These are phyloP conservation scores for Polypterus senegalus DNA, from an alignment of 2,113 vertebrate genomes.

Conservation along the genomic window DNA sequence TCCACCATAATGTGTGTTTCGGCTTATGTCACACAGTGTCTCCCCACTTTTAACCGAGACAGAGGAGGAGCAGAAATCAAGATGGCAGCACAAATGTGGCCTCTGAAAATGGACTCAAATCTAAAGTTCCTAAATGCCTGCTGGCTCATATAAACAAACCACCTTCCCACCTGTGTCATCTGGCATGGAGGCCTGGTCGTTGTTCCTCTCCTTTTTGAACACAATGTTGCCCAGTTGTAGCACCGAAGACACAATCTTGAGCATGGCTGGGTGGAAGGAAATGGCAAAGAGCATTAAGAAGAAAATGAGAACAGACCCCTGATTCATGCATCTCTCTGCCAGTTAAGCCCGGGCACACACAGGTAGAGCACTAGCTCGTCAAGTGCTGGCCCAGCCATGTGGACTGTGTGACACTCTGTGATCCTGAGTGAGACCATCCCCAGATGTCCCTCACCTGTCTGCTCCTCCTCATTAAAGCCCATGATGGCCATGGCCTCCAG, in stretches of 20 bases:
- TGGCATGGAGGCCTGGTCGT: conserved; percentile 87
- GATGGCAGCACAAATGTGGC: not conserved
- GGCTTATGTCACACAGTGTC: too few relatives aligned
- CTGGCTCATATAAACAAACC: not conserved
- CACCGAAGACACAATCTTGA: conserved; percentile 83
- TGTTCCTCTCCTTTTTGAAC: conserved; percentile 91
- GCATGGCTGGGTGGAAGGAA: conserved; percentile 52
- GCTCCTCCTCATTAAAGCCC: conserved; percentile 83
- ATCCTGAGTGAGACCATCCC: not conserved
- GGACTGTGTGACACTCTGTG: too few relatives aligned
- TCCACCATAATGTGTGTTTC: too few relatives aligned
- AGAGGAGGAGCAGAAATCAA: not conserved
- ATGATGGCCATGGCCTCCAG: conserved; percentile 90
- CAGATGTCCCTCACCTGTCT: conserved; percentile 45
- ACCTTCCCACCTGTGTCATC: conserved; percentile 73
- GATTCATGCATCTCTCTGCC: not conserved
- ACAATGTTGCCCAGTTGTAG: conserved; percentile 84
- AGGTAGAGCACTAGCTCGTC: too few relatives aligned
- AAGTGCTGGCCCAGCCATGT: too few relatives aligned
- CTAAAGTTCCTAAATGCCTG: not conserved
- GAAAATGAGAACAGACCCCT: conserved; percentile 5
- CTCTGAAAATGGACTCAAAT: not conserved
- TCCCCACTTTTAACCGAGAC: not conserved
- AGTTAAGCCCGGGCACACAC: too few relatives aligned
- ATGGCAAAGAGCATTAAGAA: not conserved